Evolutionary conservation across 2,888 invertebrate genomes (phyloP), one percentile per base, ranked within the genome.

Genomic region (Hylaea fasciaria): DNA sequence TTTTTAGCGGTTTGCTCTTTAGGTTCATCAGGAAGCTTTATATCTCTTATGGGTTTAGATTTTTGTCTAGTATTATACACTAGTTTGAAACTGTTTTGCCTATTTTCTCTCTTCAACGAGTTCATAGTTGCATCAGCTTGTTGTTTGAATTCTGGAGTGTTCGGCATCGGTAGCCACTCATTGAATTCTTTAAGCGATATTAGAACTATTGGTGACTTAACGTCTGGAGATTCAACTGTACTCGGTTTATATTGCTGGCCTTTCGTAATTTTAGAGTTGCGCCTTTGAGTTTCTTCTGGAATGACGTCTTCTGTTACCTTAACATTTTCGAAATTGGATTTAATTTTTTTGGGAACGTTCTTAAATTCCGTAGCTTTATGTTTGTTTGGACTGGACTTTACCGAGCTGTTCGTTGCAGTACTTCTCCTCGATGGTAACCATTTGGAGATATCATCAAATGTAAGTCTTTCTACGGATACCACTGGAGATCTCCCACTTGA

Each of bases 371-470:
- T 1, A 35, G 11, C 16, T 35, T 47, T 16, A 12, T 12, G 22
- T 4, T n/a, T 4, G 7, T 44, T 51, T 10, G 46, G 17, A n/a
- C 50, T 60, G n/a, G 50, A 14, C 5, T 22, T 43, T 13, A 41
- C 2, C 28, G 40, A 53, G 9, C 28, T 58, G 13, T 57, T 51
- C 0, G 57, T 52, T 3, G 52, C 49, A 1, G 62, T 66, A 22
- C 56, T 61, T 32, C 60, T 55, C 14, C 56, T 35, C 10, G 66
- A 68, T 1, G 70, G 65, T 37, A 68, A 44, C 66, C 65, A 68
- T 61, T 57, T 65, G 41, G 70, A 70, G 4, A 83, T 77, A 59
- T 80, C 82, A 28, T 77, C 75, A 5, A 67, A 56, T 3, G 80
- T 73, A 7, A 82, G 37, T 47, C 77, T 73, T 32, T 68, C 57